phyloP scores from a whole-genome alignment of 2,113 vertebrate species.

The Mionectes macconnelli region DNA sequence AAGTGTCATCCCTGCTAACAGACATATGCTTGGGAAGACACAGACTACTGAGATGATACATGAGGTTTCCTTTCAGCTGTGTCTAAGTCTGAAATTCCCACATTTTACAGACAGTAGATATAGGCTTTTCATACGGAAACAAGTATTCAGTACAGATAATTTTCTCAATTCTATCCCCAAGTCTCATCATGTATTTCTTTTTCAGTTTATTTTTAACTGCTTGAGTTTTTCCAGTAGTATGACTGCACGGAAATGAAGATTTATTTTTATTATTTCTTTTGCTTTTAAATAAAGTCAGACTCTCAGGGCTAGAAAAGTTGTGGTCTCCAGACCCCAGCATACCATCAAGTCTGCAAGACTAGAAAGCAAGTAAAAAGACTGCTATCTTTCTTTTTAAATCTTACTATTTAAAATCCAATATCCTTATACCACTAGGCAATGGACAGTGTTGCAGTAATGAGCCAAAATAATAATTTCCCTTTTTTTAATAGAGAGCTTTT shows the following conservation, averaged over 20 bases:
- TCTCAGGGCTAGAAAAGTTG: background rate
- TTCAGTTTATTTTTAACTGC: background rate
- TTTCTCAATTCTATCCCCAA: background rate
- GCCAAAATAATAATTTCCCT: background rate
- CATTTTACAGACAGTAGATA: background rate
- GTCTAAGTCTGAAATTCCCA: background rate
- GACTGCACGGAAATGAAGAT: background rate
- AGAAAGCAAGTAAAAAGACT: background rate
- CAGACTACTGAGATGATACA: background rate
- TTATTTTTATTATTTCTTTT: background rate
- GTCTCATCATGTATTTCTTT: background rate
- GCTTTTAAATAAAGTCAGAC: background rate
- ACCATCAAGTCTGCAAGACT: background rate
- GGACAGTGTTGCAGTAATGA: background rate
- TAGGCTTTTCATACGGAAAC: background rate
- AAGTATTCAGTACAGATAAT: background rate
- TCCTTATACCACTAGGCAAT: background rate
- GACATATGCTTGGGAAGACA: background rate
- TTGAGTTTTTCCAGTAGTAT: background rate
- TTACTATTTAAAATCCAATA: background rate
- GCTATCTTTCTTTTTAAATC: background rate
- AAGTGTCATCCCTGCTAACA: background rate
- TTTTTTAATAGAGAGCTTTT: background rate
- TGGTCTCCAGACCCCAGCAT: background rate
- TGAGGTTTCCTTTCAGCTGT: background rate